Evolutionary conservation across 1,140 invertebrate species (phyloP), one percentile per base, ranked within the genome.

Genomic region (Chironomus striatipennis): DNA sequence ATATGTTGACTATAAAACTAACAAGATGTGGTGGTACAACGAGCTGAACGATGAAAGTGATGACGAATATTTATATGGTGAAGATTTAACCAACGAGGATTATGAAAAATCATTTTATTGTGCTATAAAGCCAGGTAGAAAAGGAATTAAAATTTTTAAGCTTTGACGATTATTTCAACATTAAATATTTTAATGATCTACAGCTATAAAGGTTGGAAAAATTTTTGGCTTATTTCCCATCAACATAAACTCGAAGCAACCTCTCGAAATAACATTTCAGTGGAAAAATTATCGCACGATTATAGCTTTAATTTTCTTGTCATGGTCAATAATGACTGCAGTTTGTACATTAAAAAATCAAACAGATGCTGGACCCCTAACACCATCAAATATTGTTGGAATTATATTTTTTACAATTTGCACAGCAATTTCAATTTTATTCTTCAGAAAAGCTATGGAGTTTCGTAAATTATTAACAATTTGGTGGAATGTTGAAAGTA

Each of bases 211-310:
- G 5, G 65, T 21, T n/a, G 65, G n/a, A 7, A 70, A 70, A 70
- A 20, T 70, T 70, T 70, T 70, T 70, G 65, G 65, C 17, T 21
- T 70, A 9, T 70, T 70, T 70, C 65, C 65, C 20, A 20, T 70
- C n/a, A 21, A 70, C 20, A 18, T 70, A 15, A 21, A 18, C 6
- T 7, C 65, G 18, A 20, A 70, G 7, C 17, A 70, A 8, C 17
- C 17, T 18, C 20, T 10, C 7, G 65, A 70, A 7, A 70, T 70
- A 20, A 10, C n/a, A 70, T 70, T 70, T 70, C 1, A 70, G 20
- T 70, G 65, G 65, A 70, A 18, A 20, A 9, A 7, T 20, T 10
- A 18, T 20, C 65, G 65, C 6, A 20, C 65, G 0, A 6, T 70
- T 6, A 20, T 70, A 7, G n/a, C 65, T 7, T 9, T 70, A 17